A percentile compares a stretch with the other conserved stretches of the same genome.
These are phyloP conservation scores for Lasioglossum figueresi DNA, from an alignment of 2,888 invertebrate genomes.

Conservation along the genomic window DNA sequence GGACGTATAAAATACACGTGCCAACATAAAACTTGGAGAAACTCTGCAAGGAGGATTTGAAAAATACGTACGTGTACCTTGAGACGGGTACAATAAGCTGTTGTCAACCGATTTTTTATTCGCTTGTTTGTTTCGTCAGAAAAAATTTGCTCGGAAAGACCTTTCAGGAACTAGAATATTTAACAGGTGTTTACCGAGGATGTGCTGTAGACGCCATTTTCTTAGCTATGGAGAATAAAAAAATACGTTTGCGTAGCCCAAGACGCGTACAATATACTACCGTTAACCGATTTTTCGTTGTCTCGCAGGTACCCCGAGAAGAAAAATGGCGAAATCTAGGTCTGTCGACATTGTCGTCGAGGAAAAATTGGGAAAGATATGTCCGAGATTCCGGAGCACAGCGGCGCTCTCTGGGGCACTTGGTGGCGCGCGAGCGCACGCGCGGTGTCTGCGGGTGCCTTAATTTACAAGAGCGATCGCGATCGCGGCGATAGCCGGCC, in stretches of 20 bases:
- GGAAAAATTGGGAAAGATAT: neutral
- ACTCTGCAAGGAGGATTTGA: neutral
- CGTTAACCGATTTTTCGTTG: neutral
- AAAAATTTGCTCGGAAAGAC: neutral
- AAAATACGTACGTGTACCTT: neutral
- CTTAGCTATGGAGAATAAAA: neutral
- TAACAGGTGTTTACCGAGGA: neutral
- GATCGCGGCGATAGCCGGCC: conserved; percentile 73
- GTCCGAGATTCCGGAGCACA: neutral
- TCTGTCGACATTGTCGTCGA: neutral
- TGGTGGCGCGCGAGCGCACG: neutral
- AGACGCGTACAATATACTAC: neutral
- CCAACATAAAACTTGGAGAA: neutral
- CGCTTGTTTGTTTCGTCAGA: neutral
- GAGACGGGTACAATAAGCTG: neutral
- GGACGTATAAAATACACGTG: neutral
- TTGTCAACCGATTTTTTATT: neutral
- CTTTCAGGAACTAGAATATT: no score
- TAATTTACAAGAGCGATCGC: conserved; percentile 76
- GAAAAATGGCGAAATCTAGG: neutral
- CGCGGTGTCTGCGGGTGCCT: conserved; percentile 64
- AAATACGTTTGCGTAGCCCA: no score
- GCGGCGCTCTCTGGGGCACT: neutral
- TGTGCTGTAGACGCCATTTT: neutral
- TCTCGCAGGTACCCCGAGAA: no score